Evolutionary conservation across 2,888 invertebrate genomes (phyloP).

Genomic region (Euclidia mi): DNA sequence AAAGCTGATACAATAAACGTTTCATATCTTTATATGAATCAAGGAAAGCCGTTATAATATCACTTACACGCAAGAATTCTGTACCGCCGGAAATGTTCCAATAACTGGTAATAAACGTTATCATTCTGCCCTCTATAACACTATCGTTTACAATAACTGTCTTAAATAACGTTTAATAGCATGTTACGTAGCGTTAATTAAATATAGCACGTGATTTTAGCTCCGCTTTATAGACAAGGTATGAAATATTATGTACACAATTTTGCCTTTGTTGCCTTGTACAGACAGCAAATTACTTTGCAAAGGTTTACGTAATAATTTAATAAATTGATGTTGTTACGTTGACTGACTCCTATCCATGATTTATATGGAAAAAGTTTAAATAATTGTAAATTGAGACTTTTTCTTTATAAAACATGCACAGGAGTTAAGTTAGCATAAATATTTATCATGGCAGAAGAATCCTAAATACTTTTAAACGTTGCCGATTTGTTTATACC

Average conservation of each 20-base stretch:
- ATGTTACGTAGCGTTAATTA: conserved; percentile 32
- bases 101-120: conserved; percentile 43
- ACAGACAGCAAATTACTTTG: too few relatives aligned
- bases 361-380: too few relatives aligned
- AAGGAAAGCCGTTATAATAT: conserved; percentile 26
- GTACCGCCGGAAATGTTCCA: conserved; percentile 27
- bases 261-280: not conserved
- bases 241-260: not conserved
- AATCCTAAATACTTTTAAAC: too few relatives aligned
- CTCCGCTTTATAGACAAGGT: conserved; percentile 10
- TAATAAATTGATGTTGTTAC: too few relatives aligned
- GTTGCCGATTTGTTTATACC: too few relatives aligned
- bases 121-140: conserved; percentile 41
- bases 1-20: conserved; percentile 10
- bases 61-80: conserved; percentile 43
- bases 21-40: conserved; percentile 14
- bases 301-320: not conserved
- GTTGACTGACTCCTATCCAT: too few relatives aligned
- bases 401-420: too few relatives aligned
- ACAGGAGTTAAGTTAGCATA: too few relatives aligned
- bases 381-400: too few relatives aligned
- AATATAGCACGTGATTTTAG: conserved; percentile 36
- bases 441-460: too few relatives aligned
- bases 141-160: conserved; percentile 35
- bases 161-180: conserved; percentile 41